Conservation (phyloP, 2,113 vertebrate genomes). For the Neolamprologus sp. region DNA sequence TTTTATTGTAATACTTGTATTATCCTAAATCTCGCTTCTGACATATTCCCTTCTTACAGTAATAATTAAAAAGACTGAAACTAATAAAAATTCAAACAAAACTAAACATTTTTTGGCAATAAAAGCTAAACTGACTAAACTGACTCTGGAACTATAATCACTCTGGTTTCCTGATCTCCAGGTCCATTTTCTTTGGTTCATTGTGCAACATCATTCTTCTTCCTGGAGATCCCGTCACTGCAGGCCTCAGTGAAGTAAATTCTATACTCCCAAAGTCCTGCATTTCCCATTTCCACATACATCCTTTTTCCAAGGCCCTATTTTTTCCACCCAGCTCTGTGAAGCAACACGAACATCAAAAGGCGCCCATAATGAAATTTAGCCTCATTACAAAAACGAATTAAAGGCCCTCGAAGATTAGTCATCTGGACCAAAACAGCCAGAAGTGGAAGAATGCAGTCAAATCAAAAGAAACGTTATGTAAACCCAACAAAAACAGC, state of each 20-base stretch:
- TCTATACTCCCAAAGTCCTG: neutral
- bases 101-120: neutral
- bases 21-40: neutral
- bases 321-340: neutral
- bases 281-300: neutral
- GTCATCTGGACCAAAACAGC: neutral
- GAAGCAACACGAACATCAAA: neutral
- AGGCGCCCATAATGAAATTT: neutral
- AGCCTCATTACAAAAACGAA: neutral
- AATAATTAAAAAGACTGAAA: neutral
- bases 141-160: neutral
- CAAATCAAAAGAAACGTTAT: conserved; percentile 2
- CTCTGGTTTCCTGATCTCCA: neutral
- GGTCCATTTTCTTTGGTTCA: neutral
- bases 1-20: neutral
- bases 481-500: neutral
- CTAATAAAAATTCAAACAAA: neutral
- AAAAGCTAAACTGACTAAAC: neutral
- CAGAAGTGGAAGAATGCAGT: neutral
- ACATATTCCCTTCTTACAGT: neutral
- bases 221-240: neutral
- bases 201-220: neutral
- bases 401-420: neutral
- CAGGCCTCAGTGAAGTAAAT: neutral
- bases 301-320: neutral